Evolutionary conservation across 2,113 vertebrate genomes (phyloP).

Genomic region (Microcebus murinus): DNA sequence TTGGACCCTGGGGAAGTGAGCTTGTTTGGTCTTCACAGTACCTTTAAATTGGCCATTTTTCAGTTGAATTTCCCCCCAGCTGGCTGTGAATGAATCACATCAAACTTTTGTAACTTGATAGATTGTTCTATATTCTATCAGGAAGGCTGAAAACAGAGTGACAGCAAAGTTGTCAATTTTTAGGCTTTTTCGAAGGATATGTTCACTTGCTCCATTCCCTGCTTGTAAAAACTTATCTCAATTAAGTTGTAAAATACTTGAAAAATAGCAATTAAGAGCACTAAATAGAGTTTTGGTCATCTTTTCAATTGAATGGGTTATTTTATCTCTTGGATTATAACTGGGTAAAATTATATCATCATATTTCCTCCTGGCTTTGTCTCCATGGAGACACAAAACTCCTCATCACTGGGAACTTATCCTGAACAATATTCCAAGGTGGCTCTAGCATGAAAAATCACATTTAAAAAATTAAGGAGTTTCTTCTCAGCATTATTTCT

Average conservation of each 20-base stretch:
- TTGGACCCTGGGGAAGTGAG: not conserved
- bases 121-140: constrained; percentile 27
- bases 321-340: not conserved
- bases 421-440: not conserved
- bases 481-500: not conserved
- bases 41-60: constrained; percentile 61
- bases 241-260: not conserved
- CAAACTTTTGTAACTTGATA: constrained; percentile 49
- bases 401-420: not conserved
- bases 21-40: not conserved
- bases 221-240: not conserved
- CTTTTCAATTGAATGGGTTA: not conserved
- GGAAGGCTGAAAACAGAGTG: not conserved
- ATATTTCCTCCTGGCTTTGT: not conserved
- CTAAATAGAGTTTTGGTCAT: not conserved
- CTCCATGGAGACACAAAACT: not conserved
- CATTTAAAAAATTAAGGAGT: not conserved
- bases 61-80: constrained; percentile 38
- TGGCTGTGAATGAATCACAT: constrained; percentile 30
- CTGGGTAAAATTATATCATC: not conserved
- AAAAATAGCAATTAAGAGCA: not conserved
- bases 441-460: not conserved
- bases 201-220: not conserved
- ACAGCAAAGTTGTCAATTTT: not conserved
- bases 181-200: not conserved